Percentiles rank a stretch among this genome's conserved stretches.
phyloP scores from a whole-genome alignment of 2,113 vertebrate genomes.

The Oreochromis tanganicae region DNA sequence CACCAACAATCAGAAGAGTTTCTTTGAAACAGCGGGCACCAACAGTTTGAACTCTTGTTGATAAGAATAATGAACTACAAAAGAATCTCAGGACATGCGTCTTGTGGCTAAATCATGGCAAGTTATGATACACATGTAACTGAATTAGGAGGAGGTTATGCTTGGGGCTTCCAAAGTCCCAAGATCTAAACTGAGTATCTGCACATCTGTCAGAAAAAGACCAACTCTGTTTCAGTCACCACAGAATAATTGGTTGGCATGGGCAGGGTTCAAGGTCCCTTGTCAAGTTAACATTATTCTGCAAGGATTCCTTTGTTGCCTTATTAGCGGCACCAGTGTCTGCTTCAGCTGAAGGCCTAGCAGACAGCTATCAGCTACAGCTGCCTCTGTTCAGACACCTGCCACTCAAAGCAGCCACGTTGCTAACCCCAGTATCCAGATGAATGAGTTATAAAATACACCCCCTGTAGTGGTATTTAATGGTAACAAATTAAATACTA shows the following conservation, averaged over 20 bases:
- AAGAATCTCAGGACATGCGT: too few relatives aligned
- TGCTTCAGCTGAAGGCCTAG: not conserved
- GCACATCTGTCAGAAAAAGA: not conserved
- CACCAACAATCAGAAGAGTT: too few relatives aligned
- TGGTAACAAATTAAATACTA: not conserved
- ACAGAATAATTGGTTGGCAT: not conserved
- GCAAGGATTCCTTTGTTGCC: not conserved
- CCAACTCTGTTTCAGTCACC: not conserved
- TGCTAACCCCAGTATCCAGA: not conserved
- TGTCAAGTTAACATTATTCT: not conserved
- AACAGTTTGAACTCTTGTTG: too few relatives aligned
- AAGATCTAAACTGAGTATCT: not conserved
- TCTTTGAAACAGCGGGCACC: too few relatives aligned
- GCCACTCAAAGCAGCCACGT: not conserved
- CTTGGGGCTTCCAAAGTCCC: not conserved
- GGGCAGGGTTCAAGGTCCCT: not conserved
- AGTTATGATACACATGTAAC: not conserved
- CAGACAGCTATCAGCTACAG: not conserved
- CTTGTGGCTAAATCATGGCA: not conserved
- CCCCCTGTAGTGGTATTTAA: not conserved
- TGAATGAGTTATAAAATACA: not conserved
- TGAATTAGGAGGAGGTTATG: accelerated
- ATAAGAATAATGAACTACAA: too few relatives aligned
- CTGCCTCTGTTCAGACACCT: not conserved
- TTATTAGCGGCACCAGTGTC: not conserved